Conservation (phyloP, 2,888 invertebrate species). For the Troides oblongomaculatus region DNA sequence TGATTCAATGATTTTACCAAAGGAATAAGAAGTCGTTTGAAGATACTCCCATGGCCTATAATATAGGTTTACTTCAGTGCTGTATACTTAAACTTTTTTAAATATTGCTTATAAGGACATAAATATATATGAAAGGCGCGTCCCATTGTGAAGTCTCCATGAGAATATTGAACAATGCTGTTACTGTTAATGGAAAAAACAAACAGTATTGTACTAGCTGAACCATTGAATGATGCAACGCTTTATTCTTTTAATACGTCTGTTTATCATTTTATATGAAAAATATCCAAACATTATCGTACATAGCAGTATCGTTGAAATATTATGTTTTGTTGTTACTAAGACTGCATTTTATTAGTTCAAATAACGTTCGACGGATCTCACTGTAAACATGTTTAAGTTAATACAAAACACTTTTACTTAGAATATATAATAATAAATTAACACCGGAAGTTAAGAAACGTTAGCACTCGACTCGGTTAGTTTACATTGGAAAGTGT, state of each 20-base stretch:
- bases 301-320: too few species aligned
- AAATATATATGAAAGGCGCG: not conserved
- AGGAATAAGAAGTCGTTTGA: too few species aligned
- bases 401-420: not conserved
- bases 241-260: constrained; percentile 15
- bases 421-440: constrained; percentile 2
- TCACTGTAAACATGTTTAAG: not conserved
- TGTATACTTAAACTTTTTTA: too few species aligned
- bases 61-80: too few species aligned
- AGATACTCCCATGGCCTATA: too few species aligned
- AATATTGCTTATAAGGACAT: not conserved
- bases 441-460: constrained; percentile 16
- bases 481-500: constrained; percentile 14
- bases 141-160: not conserved
- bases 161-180: constrained; percentile 7
- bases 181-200: constrained; percentile 4
- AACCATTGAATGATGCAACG: constrained; percentile 6
- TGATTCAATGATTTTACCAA: too few species aligned
- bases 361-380: not conserved
- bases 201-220: constrained; percentile 13
- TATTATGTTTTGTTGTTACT: too few species aligned
- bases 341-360: too few species aligned
- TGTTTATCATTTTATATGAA: not conserved
- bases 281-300: not conserved
- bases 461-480: constrained; percentile 7